Evolutionary conservation across 2,113 vertebrate genomes (phyloP).

Genomic region (Tachuris rubrigastra): DNA sequence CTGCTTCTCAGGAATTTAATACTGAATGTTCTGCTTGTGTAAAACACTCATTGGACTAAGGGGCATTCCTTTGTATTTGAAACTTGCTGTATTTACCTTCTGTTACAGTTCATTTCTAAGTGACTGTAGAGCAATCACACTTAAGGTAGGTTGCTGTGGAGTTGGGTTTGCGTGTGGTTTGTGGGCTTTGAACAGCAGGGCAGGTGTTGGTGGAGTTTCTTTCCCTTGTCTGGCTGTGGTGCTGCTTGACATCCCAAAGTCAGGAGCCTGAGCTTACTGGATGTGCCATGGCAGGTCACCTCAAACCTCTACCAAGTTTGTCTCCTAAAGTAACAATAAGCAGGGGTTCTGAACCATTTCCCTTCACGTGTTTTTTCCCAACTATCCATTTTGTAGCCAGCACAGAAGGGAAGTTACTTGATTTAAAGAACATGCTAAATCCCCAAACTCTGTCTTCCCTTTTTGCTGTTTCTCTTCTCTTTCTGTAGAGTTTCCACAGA

Average conservation of each 20-base stretch:
- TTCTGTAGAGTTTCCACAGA: background rate
- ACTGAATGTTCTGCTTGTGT: background rate
- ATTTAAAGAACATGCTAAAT: background rate
- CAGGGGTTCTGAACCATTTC: background rate
- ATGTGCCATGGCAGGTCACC: background rate
- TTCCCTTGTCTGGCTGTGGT: background rate
- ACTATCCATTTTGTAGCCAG: background rate
- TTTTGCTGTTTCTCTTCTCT: background rate
- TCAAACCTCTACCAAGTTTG: background rate
- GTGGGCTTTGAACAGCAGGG: background rate
- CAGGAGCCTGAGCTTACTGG: background rate
- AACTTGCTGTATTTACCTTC: background rate
- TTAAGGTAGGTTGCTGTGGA: background rate
- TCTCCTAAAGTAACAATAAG: background rate
- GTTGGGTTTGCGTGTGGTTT: background rate
- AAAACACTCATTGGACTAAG: background rate
- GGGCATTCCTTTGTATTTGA: background rate
- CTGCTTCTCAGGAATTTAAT: background rate
- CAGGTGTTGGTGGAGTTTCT: background rate
- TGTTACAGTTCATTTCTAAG: background rate
- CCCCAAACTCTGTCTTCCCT: background rate
- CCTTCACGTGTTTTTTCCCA: background rate
- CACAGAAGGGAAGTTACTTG: background rate
- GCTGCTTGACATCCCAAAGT: background rate
- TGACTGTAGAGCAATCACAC: background rate